A percentile compares a stretch with the other conserved stretches of the same genome.
Conservation (phyloP, 2,797 vertebrate genomes). For the Eulemur albifrons region DNA sequence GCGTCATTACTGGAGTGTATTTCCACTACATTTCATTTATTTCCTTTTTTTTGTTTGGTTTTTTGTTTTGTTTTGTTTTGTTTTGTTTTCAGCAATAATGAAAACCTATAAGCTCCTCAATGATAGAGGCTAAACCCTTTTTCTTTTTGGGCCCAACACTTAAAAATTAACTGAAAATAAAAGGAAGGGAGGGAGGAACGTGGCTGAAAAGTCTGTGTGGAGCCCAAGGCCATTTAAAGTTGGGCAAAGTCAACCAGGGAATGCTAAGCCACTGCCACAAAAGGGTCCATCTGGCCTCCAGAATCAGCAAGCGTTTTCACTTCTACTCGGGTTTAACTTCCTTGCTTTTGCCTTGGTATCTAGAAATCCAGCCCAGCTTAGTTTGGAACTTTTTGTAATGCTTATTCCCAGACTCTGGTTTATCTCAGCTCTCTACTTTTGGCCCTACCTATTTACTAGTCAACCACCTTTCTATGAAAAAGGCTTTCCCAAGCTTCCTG, state of each 20-base stretch:
- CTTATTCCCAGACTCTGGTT: not conserved
- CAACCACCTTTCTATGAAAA: not conserved
- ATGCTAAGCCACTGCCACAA: not conserved
- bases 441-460: not conserved
- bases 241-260: not conserved
- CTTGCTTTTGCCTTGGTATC: not conserved
- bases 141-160: not conserved
- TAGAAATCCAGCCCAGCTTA: not conserved
- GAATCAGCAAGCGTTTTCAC: not conserved
- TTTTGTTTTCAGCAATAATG: not conserved
- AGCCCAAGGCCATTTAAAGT: not conserved
- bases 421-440: not conserved
- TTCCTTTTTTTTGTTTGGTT: not conserved
- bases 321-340: not conserved
- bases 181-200: not conserved
- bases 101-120: not conserved
- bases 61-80: too few species aligned
- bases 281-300: not conserved
- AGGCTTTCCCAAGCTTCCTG: not conserved
- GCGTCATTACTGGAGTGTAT: not conserved
- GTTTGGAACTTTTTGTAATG: not conserved
- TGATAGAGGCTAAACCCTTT: not conserved
- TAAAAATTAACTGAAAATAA: not conserved
- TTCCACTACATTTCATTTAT: not conserved
- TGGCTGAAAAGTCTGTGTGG: not conserved